phyloP scores from a whole-genome alignment of 1,140 invertebrate genomes.

The Macrocentrus cingulum region DNA sequence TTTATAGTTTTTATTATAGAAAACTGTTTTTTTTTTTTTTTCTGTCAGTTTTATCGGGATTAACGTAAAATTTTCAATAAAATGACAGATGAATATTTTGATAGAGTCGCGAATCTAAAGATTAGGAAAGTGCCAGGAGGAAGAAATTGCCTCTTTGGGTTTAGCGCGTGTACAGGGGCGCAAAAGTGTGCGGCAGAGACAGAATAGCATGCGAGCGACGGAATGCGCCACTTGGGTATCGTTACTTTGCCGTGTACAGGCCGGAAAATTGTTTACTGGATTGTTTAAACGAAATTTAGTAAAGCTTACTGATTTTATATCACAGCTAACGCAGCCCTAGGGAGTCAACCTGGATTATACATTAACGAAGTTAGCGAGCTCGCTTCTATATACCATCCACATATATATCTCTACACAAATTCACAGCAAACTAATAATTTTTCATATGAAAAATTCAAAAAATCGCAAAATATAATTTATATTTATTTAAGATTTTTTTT shows the following conservation, averaged over 20 bases:
- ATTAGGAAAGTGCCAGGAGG: not conserved
- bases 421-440: not conserved
- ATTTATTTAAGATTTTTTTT: no score
- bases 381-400: not conserved
- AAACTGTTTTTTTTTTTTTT: no score
- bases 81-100: no score
- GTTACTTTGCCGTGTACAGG: conserved; percentile 57
- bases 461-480: no score
- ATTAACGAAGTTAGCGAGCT: conserved; percentile 55
- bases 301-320: conserved; percentile 61
- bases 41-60: no score
- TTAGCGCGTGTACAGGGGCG: not conserved
- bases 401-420: not conserved
- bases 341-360: conserved; percentile 55
- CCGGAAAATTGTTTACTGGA: conserved; percentile 60
- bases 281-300: conserved; percentile 61
- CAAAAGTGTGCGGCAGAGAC: not conserved
- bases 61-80: no score
- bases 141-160: not conserved
- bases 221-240: conserved; percentile 50
- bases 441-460: no score
- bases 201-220: conserved; percentile 21
- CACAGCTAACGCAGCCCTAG: conserved; percentile 52
- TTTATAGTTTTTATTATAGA: no score
- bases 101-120: no score